Evolutionary conservation across 2,113 vertebrate genomes (phyloP).

Genomic region (Burhinus bistriatus): DNA sequence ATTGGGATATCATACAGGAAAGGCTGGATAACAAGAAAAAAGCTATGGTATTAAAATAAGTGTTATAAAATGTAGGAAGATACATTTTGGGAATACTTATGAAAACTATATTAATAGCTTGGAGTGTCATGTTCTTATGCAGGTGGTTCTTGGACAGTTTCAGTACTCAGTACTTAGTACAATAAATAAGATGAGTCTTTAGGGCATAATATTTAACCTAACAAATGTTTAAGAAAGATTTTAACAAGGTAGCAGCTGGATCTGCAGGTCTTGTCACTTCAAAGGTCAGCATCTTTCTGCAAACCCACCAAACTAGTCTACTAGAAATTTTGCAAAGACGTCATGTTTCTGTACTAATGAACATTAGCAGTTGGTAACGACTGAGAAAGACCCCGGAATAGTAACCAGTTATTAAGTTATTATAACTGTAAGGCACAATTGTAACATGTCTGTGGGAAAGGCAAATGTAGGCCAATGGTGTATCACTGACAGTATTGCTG

Average conservation of each 20-base stretch:
- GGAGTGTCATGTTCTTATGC: not conserved
- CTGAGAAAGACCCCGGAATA: not conserved
- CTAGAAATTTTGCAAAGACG: not conserved
- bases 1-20: not conserved
- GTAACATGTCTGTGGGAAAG: not conserved
- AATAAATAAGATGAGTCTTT: not conserved
- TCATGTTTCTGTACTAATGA: not conserved
- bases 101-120: not conserved
- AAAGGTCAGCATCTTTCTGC: not conserved
- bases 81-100: not conserved
- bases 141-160: not conserved
- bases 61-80: not conserved
- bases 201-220: not conserved
- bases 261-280: not conserved
- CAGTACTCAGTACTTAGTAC: not conserved
- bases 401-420: not conserved
- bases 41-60: not conserved
- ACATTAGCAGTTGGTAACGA: not conserved
- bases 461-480: not conserved
- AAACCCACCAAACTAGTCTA: not conserved
- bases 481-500: not conserved
- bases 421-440: not conserved
- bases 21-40: not conserved
- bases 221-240: not conserved
- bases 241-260: not conserved